phyloP scores from a whole-genome alignment of 1,140 invertebrate species.

The Brachionus rubens region DNA sequence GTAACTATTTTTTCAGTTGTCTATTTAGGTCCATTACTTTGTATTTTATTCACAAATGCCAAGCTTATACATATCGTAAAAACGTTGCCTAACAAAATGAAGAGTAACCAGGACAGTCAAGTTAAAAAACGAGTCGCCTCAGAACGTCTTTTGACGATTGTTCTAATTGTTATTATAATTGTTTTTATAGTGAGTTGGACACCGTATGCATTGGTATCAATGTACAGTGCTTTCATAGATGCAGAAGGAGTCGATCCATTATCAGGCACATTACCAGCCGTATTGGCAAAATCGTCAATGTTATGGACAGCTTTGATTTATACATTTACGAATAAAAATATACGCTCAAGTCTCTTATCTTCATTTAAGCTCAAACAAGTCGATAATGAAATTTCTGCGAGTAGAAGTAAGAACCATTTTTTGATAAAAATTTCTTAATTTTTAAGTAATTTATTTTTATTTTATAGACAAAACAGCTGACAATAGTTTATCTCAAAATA shows the following conservation, averaged over 20 bases:
- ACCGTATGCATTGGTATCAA: conserved; percentile 35
- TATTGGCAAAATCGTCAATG: conserved; percentile 41
- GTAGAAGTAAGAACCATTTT: conserved; percentile 11
- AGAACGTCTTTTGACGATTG: conserved; percentile 8
- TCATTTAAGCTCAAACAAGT: neutral
- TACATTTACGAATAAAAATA: conserved; percentile 35
- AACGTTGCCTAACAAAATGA: conserved; percentile 8
- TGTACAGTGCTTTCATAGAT: conserved; percentile 45
- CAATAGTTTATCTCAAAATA: neutral
- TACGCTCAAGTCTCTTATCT: neutral
- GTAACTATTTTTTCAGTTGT: conserved; percentile 35
- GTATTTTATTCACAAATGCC: neutral
- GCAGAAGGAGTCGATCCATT: neutral
- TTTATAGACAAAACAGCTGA: conserved; percentile 7
- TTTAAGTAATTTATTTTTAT: neutral
- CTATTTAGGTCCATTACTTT: neutral
- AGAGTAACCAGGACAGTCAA: neutral
- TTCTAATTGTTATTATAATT: neutral
- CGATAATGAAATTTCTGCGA: neutral
- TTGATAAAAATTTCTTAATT: neutral
- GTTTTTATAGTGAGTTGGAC: conserved; percentile 36
- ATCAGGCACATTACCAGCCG: conserved; percentile 2
- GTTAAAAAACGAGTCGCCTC: neutral
- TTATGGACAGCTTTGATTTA: conserved; percentile 35
- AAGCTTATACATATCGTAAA: conserved; percentile 21